These are phyloP conservation scores for Leptodactylus fuscus DNA, from an alignment of 2,113 vertebrate species.

Conservation along the genomic window DNA sequence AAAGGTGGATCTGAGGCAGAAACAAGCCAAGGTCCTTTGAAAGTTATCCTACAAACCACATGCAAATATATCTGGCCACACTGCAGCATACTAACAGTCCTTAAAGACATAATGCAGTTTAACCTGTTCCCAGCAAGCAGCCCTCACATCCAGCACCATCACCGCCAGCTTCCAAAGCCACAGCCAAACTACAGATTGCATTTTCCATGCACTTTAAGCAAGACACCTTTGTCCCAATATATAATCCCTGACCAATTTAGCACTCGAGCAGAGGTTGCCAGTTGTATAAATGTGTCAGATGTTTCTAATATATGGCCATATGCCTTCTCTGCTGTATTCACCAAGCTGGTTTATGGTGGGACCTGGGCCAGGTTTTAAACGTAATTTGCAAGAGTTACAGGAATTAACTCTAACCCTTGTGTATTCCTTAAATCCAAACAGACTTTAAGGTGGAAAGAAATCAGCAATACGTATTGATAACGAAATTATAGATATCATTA, in stretches of 20 bases:
- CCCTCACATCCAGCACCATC: neutral
- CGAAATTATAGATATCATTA: neutral
- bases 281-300: conserved; percentile 52
- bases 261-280: conserved; percentile 38
- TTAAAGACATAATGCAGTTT: neutral
- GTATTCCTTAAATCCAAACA: conserved; percentile 11
- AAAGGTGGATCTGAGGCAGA: conserved; percentile 54
- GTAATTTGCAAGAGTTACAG: conserved; percentile 25
- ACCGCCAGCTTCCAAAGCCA: neutral
- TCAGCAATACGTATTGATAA: conserved; percentile 2
- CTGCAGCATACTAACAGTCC: neutral
- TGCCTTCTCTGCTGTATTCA: conserved; percentile 35
- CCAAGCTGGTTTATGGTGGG: conserved; percentile 46
- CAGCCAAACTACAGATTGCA: conserved; percentile 5
- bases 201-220: conserved; percentile 26
- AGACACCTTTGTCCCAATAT: neutral
- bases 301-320: conserved; percentile 57
- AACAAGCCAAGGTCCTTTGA: conserved; percentile 55
- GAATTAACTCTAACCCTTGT: conserved; percentile 39
- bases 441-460: neutral
- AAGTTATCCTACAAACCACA: conserved; percentile 22
- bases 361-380: conserved; percentile 26
- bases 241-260: conserved; percentile 18
- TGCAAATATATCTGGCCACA: neutral
- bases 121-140: conserved; percentile 11